Conservation (phyloP, 2,113 vertebrate genomes). For the Perca schrenkii region DNA sequence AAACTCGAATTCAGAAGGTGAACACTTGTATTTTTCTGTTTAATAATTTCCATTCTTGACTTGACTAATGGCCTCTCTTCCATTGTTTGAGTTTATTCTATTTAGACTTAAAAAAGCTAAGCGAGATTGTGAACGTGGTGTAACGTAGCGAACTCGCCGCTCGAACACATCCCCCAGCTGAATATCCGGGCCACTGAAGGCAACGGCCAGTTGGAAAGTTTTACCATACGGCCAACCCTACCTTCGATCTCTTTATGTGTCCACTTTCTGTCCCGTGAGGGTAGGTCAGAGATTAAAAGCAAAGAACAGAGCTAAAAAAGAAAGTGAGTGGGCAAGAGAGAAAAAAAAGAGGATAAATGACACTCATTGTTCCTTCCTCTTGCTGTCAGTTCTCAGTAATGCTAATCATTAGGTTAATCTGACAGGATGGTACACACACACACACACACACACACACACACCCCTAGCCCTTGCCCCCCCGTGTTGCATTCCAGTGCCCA, state of each 20-base stretch:
- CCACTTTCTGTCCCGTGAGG: background rate
- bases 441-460: conserved; percentile 33
- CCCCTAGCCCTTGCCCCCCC: conserved; percentile 2
- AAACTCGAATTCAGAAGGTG: too few relatives aligned
- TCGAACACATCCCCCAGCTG: too few relatives aligned
- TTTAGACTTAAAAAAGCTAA: too few relatives aligned
- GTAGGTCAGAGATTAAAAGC: conserved; percentile 71
- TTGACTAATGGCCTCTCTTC: too few relatives aligned
- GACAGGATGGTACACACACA: conserved; percentile 74
- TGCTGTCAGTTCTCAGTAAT: conserved; percentile 86
- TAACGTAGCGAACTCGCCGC: too few relatives aligned
- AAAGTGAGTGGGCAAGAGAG: conserved; percentile 64
- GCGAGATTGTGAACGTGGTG: too few relatives aligned
- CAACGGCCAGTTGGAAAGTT: too few relatives aligned
- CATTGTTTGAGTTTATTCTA: too few relatives aligned
- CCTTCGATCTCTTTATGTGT: background rate
- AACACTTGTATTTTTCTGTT: too few relatives aligned
- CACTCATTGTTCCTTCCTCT: conserved; percentile 81
- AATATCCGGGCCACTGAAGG: too few relatives aligned
- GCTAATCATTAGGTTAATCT: conserved; percentile 86
- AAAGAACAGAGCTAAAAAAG: conserved; percentile 61
- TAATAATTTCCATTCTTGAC: too few relatives aligned
- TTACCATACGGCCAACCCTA: too few relatives aligned
- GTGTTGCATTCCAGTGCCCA: conserved; percentile 74
- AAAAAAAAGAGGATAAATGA: conserved; percentile 82